phyloP scores from a whole-genome alignment of 2,888 invertebrate species.

The Lissonota sp. region DNA sequence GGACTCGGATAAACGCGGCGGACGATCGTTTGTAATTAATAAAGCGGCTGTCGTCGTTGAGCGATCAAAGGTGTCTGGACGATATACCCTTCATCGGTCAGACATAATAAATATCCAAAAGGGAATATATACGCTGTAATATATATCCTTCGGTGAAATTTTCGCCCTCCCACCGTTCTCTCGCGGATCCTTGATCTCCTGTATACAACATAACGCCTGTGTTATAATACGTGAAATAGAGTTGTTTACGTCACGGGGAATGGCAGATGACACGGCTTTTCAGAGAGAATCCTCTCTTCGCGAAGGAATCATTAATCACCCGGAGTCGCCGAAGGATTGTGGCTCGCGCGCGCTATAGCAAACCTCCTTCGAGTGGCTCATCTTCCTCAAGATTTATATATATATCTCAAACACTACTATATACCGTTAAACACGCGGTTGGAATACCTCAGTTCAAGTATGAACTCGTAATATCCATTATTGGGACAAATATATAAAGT shows the following conservation, averaged over 20 bases:
- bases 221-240: conserved; percentile 65
- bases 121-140: conserved; percentile 11
- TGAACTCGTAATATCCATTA: conserved; percentile 40
- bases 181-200: conserved; percentile 41
- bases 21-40: conserved; percentile 58
- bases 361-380: conserved; percentile 35
- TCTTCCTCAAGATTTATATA: background rate
- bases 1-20: background rate
- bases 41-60: conserved; percentile 66
- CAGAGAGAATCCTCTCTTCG: conserved; percentile 61
- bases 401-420: too few relatives aligned
- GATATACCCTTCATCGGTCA: conserved; percentile 39
- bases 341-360: conserved; percentile 53
- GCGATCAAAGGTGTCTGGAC: conserved; percentile 57
- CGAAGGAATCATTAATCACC: conserved; percentile 69
- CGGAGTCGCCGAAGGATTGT: conserved; percentile 60
- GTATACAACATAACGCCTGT: conserved; percentile 40
- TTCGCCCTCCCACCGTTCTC: conserved; percentile 7
- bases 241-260: conserved; percentile 72
- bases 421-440: background rate
- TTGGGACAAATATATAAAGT: conserved; percentile 24
- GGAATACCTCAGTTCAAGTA: conserved; percentile 31
- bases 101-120: conserved; percentile 43
- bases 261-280: conserved; percentile 71
- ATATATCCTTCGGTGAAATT: conserved; percentile 31